Base-by-base conservation (phyloP, 2,888 invertebrate genomes). In the Vanessa cardui region DNA sequence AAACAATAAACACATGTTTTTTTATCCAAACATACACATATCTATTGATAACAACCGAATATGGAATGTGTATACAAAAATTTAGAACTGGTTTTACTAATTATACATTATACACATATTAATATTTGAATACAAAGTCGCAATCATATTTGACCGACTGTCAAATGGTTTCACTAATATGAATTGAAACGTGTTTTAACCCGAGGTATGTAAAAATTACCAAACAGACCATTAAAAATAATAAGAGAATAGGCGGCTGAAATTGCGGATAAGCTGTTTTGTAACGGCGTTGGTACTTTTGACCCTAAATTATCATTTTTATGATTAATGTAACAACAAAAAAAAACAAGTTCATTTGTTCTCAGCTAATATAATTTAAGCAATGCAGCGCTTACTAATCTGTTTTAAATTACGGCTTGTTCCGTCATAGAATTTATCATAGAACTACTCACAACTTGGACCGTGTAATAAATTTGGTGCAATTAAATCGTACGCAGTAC, bases 401-500 rank as follows among this genome's bases (percentile, higher is more conserved):
- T 47, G 60, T 61, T 69, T 64, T 62, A 64, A 50, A 64, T 56
- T 56, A 33, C 54, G 67, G 64, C 66, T 62, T 58, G 58, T 68
- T 66, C 66, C 66, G 56, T 56, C 58, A 21, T 52, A 63, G 49
- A 58, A 61, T 69, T 52, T 64, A 65, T 62, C 69, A 61, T 61
- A 46, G 63, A 58, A 84, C 88, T 87, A 85, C 77, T 74, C 75
- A 75, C 77, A 85, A 86, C 85, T 84, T 82, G 85, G 76, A 80
- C 85, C 84, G 63, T 72, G 74, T 72, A 74, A 89, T 89, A 89
- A 89, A 86, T 87, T 88, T 87, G 79, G 83, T 87, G 86, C 90
- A 90, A 90, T 91, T 90, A 90, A 91, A 90, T 88, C 87, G 89
- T 89, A 86, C 82, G 79, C 75, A 78, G 83, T 83, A 80, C 83